phyloP scores from a whole-genome alignment of 2,113 vertebrate species.

The Mustela lutreola region DNA sequence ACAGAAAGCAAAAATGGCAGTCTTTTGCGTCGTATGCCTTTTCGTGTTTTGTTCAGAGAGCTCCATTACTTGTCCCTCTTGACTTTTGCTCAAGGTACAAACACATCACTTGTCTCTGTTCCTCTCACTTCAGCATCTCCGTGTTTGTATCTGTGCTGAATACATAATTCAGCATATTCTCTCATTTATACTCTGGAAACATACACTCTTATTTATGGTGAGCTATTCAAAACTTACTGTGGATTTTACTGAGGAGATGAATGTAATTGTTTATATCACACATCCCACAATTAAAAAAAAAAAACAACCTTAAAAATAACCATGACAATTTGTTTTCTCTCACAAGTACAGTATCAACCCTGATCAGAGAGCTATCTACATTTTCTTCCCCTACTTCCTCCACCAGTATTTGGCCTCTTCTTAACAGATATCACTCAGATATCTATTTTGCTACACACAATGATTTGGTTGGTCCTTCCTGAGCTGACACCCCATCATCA shows the following conservation, averaged over 20 bases:
- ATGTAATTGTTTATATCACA: neutral
- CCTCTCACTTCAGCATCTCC: too few species aligned
- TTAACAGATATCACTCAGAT: too few species aligned
- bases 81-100: neutral
- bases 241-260: neutral
- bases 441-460: too few species aligned
- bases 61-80: neutral
- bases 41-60: neutral
- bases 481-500: too few species aligned
- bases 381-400: too few species aligned
- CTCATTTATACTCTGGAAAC: neutral
- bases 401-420: too few species aligned
- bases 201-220: neutral
- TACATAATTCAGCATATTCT: neutral
- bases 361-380: too few species aligned
- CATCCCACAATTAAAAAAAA: neutral
- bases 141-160: neutral
- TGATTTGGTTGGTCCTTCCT: too few species aligned
- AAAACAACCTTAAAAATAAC: neutral
- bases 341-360: too few species aligned
- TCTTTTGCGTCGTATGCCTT: too few species aligned
- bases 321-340: too few species aligned
- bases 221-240: neutral
- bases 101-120: neutral
- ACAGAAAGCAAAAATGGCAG: neutral